Evolutionary conservation across 2,888 invertebrate genomes (phyloP).

Genomic region (Drosophila limbata): DNA sequence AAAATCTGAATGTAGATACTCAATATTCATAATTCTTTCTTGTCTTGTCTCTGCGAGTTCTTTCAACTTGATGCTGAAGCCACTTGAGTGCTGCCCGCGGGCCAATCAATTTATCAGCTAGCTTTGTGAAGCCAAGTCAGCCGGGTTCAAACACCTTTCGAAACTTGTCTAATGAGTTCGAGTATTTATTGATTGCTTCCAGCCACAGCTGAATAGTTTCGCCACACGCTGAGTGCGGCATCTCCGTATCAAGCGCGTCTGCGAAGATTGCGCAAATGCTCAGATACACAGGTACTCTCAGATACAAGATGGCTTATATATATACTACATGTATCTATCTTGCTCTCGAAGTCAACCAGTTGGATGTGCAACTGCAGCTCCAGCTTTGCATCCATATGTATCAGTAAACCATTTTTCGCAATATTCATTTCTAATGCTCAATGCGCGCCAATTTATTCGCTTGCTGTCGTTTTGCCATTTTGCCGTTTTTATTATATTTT

Average conservation of each 20-base stretch:
- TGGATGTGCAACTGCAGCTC: slow-evolving; percentile 11
- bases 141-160: slow-evolving; percentile 76
- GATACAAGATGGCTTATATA: slow-evolving; percentile 21
- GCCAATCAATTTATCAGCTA: slow-evolving; percentile 36
- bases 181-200: slow-evolving; percentile 58
- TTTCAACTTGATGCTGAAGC: slow-evolving; percentile 52
- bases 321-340: not conserved
- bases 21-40: slow-evolving; percentile 40
- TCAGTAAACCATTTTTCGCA: slow-evolving; percentile 45
- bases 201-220: slow-evolving; percentile 35
- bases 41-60: slow-evolving; percentile 45
- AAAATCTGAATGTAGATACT: slow-evolving; percentile 22
- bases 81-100: slow-evolving; percentile 53
- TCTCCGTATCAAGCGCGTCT: slow-evolving; percentile 18
- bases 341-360: slow-evolving; percentile 21
- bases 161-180: slow-evolving; percentile 72
- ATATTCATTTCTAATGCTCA: slow-evolving; percentile 57
- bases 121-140: slow-evolving; percentile 7
- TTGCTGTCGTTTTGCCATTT: slow-evolving; percentile 1
- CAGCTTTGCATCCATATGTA: slow-evolving; percentile 30
- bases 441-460: slow-evolving; percentile 51
- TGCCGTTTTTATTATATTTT: slow-evolving; percentile 6
- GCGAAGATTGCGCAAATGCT: slow-evolving; percentile 44
- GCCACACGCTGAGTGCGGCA: slow-evolving; percentile 46
- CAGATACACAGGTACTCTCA: slow-evolving; percentile 5